Evolutionary conservation across 2,113 vertebrate species (phyloP).

Genomic region (Xenopus laevis): DNA sequence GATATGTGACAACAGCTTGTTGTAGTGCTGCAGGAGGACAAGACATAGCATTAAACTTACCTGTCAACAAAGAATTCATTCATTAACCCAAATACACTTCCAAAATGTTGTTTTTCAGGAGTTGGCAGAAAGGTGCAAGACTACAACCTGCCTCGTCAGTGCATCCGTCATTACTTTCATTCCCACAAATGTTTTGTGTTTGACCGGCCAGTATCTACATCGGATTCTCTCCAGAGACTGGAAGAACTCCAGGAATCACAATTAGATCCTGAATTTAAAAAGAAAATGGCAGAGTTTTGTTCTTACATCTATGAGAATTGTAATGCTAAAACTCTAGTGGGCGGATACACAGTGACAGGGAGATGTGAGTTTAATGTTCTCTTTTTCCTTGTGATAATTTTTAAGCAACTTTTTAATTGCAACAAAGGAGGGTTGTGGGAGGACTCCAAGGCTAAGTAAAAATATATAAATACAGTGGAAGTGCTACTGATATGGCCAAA

Average conservation of each 20-base stretch:
- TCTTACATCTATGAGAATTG: constrained; percentile 46
- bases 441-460: no score
- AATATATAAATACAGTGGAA: no score
- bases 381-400: no score
- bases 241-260: constrained; percentile 36
- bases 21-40: no score
- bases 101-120: background rate
- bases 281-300: constrained; percentile 47
- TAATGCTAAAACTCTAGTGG: constrained; percentile 47
- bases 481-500: no score
- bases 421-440: no score
- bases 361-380: background rate
- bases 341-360: constrained; percentile 25
- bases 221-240: constrained; percentile 39
- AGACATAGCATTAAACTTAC: no score
- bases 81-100: no score
- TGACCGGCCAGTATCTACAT: constrained; percentile 35
- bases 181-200: constrained; percentile 54
- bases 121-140: constrained; percentile 5
- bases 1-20: no score
- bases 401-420: no score
- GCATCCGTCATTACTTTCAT: constrained; percentile 48
- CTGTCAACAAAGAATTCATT: no score
- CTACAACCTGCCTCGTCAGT: constrained; percentile 45
- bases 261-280: constrained; percentile 47